phyloP scores from a whole-genome alignment of 2,888 invertebrate genomes.

The Luperina nickerlii region DNA sequence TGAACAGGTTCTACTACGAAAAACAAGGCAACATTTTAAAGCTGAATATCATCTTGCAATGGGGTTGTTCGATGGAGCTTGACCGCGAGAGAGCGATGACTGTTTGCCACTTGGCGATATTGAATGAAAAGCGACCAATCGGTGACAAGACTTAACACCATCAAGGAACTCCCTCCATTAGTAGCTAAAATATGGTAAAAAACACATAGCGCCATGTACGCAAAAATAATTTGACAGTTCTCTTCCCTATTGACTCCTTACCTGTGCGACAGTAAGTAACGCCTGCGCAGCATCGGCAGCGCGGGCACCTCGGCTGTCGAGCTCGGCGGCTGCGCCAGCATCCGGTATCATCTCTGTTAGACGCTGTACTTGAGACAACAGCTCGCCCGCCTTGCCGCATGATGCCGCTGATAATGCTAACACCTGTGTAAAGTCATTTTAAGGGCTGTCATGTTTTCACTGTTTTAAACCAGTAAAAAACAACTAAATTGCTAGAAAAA shows the following conservation, averaged over 20 bases:
- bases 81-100: no score
- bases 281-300: conserved; percentile 70
- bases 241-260: conserved; percentile 10
- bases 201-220: no score
- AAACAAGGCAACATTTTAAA: no score
- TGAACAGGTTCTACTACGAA: no score
- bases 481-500: background rate
- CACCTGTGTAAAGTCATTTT: background rate
- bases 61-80: no score
- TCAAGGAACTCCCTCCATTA: no score
- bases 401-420: conserved; percentile 67
- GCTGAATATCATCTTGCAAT: no score
- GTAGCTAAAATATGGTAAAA: no score
- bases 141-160: no score
- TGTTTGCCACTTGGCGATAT: no score
- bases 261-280: conserved; percentile 69
- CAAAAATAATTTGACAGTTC: no score
- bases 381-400: conserved; percentile 71
- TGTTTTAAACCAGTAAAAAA: background rate
- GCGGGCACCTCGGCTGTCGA: conserved; percentile 67
- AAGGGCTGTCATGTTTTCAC: background rate
- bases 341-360: conserved; percentile 66
- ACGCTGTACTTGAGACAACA: conserved; percentile 71
- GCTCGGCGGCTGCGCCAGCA: conserved; percentile 51
- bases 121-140: no score